phyloP scores from a whole-genome alignment of 2,888 invertebrate genomes.

The Leistus spinibarbis region DNA sequence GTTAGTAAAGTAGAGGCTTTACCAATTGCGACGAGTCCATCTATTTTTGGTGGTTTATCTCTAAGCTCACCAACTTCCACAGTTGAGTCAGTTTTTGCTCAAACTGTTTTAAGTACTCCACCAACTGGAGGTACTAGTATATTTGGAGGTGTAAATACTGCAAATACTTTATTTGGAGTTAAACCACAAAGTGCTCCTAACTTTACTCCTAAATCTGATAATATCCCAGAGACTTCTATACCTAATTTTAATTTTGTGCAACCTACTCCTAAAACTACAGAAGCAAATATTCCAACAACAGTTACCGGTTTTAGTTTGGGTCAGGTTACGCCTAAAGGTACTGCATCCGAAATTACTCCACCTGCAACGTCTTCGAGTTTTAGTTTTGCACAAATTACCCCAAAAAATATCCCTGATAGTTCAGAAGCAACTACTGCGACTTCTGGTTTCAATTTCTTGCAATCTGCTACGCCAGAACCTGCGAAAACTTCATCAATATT shows the following conservation, averaged over 20 bases:
- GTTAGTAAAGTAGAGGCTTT: slow-evolving; percentile 13
- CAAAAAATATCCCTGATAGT: slow-evolving; percentile 41
- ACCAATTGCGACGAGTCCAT: slow-evolving; percentile 5
- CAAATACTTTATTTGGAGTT: slow-evolving; percentile 23
- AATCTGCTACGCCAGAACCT: slow-evolving; percentile 16
- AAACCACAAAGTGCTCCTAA: slow-evolving; percentile 25
- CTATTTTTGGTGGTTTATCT: slow-evolving; percentile 39
- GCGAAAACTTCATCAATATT: slow-evolving; percentile 43
- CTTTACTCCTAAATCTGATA: not conserved
- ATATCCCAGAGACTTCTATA: not conserved
- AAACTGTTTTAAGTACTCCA: slow-evolving; percentile 41
- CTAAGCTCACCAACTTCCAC: slow-evolving; percentile 40
- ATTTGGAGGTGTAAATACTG: not conserved
- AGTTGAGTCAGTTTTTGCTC: slow-evolving; percentile 41
- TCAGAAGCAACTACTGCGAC: slow-evolving; percentile 22
- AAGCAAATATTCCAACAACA: not conserved
- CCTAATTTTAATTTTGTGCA: not conserved
- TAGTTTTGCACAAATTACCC: not conserved
- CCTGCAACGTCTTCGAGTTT: slow-evolving; percentile 45
- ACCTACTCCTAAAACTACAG: not conserved
- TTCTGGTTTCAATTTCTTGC: slow-evolving; percentile 33
- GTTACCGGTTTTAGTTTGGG: not conserved
- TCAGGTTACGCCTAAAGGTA: not conserved
- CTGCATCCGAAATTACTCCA: slow-evolving; percentile 8
- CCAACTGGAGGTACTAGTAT: not conserved